A percentile compares a stretch with the other conserved stretches of the same genome.
Evolutionary conservation across 2,113 vertebrate genomes (phyloP).

Genomic region (Damaliscus lunatus): DNA sequence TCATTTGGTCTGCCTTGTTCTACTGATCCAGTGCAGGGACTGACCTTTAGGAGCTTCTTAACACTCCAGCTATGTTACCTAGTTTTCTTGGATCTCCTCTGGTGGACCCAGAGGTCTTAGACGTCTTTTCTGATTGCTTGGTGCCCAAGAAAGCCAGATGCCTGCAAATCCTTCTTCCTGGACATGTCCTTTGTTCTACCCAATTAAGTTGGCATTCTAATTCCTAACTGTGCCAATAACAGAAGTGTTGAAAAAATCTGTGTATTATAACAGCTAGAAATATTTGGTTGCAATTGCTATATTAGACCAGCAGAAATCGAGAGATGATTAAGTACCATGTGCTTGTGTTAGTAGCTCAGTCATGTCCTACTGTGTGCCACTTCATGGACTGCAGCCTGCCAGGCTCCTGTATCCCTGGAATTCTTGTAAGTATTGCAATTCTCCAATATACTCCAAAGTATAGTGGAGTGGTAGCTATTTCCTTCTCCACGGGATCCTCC

Average conservation of each 20-base stretch:
- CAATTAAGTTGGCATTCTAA: not conserved
- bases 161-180: not conserved
- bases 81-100: not conserved
- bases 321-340: not conserved
- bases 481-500: not conserved
- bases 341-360: not conserved
- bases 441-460: not conserved
- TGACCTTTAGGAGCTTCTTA: not conserved
- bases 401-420: not conserved
- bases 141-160: not conserved
- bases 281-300: not conserved
- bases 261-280: not conserved
- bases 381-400: not conserved
- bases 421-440: not conserved
- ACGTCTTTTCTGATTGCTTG: not conserved
- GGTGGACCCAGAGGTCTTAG: fast-evolving
- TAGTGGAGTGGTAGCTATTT: not conserved
- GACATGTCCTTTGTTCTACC: not conserved
- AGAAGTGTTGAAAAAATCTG: not conserved
- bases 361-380: not conserved
- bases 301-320: not conserved
- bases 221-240: not conserved
- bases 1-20: not conserved
- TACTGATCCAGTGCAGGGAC: not conserved
- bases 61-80: not conserved